These are phyloP conservation scores for Corynorhinus townsendii DNA, from an alignment of 2,113 vertebrate genomes.

Conservation along the genomic window DNA sequence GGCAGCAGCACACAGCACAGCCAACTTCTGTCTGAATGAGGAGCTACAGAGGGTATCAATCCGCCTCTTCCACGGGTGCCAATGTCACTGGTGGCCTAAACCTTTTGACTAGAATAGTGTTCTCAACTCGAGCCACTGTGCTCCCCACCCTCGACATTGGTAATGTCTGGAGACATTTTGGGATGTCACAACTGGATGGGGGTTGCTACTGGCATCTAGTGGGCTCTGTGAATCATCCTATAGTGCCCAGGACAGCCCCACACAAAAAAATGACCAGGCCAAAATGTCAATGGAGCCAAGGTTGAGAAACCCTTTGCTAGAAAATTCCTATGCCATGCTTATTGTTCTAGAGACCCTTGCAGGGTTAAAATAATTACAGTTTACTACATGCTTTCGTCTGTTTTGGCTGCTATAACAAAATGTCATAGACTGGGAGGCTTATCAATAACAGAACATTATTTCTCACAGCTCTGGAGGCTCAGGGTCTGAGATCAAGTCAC, in stretches of 20 bases:
- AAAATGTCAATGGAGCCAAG: fast-evolving
- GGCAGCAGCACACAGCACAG: fast-evolving
- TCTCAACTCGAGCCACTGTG: neutral
- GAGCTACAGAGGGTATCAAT: fast-evolving
- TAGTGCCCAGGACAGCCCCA: too few relatives aligned
- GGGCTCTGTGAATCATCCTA: neutral
- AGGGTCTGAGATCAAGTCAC: neutral
- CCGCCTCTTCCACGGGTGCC: fast-evolving
- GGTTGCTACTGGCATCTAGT: neutral
- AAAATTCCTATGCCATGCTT: too few relatives aligned
- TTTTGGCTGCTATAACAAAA: neutral
- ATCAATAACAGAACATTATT: neutral
- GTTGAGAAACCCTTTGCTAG: neutral
- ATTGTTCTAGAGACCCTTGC: neutral
- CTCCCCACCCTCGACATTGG: neutral
- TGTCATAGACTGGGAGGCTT: neutral
- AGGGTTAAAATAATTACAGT: neutral
- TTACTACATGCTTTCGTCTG: neutral
- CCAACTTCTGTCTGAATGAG: fast-evolving
- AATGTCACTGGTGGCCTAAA: neutral
- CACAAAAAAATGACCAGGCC: too few relatives aligned
- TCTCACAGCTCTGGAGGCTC: neutral
- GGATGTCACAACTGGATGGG: neutral
- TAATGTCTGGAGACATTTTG: neutral
- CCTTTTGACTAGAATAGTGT: neutral